Conservation (phyloP, 2,113 vertebrate species). For the Hassar affinis region DNA sequence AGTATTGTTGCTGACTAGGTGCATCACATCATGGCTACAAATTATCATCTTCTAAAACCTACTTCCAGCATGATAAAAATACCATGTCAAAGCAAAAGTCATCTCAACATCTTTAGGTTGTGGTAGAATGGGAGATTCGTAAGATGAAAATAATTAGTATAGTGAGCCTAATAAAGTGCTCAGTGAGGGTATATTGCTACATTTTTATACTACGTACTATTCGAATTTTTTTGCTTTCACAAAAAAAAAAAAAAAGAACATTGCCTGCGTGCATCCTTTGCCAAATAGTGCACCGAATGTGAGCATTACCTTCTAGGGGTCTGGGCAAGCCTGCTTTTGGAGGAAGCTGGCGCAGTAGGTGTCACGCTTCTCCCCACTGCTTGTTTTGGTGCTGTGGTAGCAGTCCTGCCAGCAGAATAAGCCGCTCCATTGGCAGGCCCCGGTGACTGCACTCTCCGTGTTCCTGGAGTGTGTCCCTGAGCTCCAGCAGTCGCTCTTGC, state of each 20-base stretch:
- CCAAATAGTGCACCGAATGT: not conserved
- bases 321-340: slow-evolving; percentile 74
- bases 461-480: slow-evolving; percentile 40
- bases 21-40: no score
- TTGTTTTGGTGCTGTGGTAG: slow-evolving; percentile 61
- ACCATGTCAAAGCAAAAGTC: no score
- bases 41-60: no score
- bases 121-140: no score
- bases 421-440: slow-evolving; percentile 62
- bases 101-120: no score
- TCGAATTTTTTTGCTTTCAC: no score
- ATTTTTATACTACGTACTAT: no score
- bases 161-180: no score
- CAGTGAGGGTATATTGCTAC: no score
- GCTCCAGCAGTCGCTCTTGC: slow-evolving; percentile 70
- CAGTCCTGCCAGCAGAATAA: slow-evolving; percentile 57
- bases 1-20: no score
- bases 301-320: slow-evolving; percentile 75
- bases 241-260: not conserved
- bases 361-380: slow-evolving; percentile 61
- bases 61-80: no score
- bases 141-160: no score
- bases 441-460: slow-evolving; percentile 71
- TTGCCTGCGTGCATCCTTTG: not conserved
- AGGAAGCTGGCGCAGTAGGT: slow-evolving; percentile 53